Percentiles rank a stretch among this genome's conserved stretches.
Evolutionary conservation across 2,888 invertebrate species (phyloP).

Genomic region (Thereva unica): DNA sequence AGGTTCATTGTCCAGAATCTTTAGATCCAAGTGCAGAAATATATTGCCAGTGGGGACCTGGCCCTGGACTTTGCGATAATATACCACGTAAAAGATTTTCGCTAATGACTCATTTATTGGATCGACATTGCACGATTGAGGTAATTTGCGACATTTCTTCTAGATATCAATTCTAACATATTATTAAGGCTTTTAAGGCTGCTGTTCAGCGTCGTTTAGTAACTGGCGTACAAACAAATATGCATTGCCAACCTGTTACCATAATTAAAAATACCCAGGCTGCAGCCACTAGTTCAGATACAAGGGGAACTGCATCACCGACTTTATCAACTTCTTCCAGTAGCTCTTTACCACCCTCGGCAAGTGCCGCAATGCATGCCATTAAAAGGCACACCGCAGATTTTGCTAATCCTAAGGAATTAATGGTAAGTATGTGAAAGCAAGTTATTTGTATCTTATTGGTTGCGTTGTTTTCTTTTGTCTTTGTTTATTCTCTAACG

Average conservation of each 20-base stretch:
- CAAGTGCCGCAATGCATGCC: conserved; percentile 95
- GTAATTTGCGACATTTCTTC: conserved; percentile 57
- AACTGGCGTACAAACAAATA: conserved; percentile 50
- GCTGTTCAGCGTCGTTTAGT: conserved; percentile 53
- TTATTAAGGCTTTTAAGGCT: conserved; percentile 48
- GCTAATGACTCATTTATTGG: conserved; percentile 93
- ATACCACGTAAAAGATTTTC: conserved; percentile 90
- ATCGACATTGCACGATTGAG: conserved; percentile 88
- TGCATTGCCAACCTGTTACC: conserved; percentile 53
- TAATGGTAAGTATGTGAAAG: conserved; percentile 66
- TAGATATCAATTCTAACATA: not conserved
- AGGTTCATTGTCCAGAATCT: conserved; percentile 76
- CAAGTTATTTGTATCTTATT: conserved; percentile 6
- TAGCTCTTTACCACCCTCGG: conserved; percentile 61
- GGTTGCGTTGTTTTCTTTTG: conserved; percentile 6
- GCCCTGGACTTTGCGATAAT: conserved; percentile 75
- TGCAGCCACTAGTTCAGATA: conserved; percentile 43
- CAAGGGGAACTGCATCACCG: conserved; percentile 47
- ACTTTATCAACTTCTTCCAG: conserved; percentile 48
- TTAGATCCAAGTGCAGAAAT: conserved; percentile 70
- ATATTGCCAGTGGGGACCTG: conserved; percentile 81
- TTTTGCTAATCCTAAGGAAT: conserved; percentile 85
- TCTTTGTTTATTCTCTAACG: not conserved
- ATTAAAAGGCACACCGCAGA: conserved; percentile 93
- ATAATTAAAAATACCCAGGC: conserved; percentile 55